Base-by-base conservation (phyloP, 2,888 invertebrate genomes). In the Aphidoletes aphidimyza region DNA sequence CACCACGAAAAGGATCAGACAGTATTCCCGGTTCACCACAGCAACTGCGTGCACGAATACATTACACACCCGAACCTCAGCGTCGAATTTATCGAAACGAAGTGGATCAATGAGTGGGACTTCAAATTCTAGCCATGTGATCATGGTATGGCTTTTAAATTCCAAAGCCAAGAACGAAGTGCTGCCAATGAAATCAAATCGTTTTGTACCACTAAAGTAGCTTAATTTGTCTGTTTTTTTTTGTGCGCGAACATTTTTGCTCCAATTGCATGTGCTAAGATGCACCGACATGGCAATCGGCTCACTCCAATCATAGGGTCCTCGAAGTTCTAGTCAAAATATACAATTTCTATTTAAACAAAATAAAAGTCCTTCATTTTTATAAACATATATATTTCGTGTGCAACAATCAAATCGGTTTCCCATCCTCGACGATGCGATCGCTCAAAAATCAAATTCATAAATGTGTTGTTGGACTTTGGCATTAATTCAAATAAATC, bases 1-100 rank as follows among this genome's bases (percentile, higher is more conserved):
- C 90, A 81, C 90, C 90, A 78, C 87, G 94, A 85, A 91, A 93
- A 85, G 90, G 94, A 34, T 93, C 93, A 1, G 94, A 94, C 89
- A 93, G 93, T 88, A 93, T 94, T 85, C 94, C 94, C 34, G 94
- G 94, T 81, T 94, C 94, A 84, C 94, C 94, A 22, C 94, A 90
- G 86, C 93, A 93, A 87, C 91, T 93, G 85, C 91, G 93, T 86
- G 92, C 94, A 22, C 92, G 93, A 86, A 92, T 92, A 86, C 91
- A 92, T 87, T 92, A 92, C 87, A 92, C 92, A 69, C 92, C 92
- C 30, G 92, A 92, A 88, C 92, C 92, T 83, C 92, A 92, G 87
- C 88, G 92, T 86, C 91, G 92, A 87, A 89, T 91, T 86, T 92
- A 91, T 88, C 84, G 83, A n/a, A 30, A 81, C 0, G 54, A 22